Base-by-base conservation (phyloP, 2,797 vertebrate genomes). In the Botia kubotai region DNA sequence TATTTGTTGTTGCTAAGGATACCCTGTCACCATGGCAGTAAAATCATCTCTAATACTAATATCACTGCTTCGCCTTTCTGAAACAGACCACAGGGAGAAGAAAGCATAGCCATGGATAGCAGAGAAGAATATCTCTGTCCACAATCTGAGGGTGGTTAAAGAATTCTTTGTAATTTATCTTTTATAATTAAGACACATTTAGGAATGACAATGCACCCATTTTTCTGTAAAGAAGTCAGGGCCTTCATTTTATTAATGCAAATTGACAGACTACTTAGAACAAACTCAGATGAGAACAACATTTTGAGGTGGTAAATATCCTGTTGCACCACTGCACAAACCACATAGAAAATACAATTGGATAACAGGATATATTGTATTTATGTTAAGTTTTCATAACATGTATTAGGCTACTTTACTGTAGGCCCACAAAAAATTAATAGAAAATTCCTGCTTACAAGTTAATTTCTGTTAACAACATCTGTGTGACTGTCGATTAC, bases 1-100 rank as follows among this genome's bases (percentile, higher is more conserved):
- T 68, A 72, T 43, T 76, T 55, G 63, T 81, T 23, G 75, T 73
- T 33, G 48, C 85, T 82, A 85, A 77, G 79, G 71, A 86, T 43
- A 81, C 73, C 21, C 62, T 43, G 14, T 63, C 48, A 81, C 52
- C 21, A 36, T 72, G 62, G 36, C 55, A 76, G 80, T 81, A 26
- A 75, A 14, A 74, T 79, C 78, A 82, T 46, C 36, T 75, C 70
- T 76, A 69, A 69, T 82, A 65, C 29, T 80, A 72, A 73, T 69
- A 60, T 48, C 26, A 73, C 29, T 72, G 74, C 55, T 58, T 75
- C 21, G 11, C 62, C 16, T 7, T 23, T 76, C 14, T 39, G 39
- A 62, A 53, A 53, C 16, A 10, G 23, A 69, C 12, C 71, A 3
- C 6, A 72, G 55, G 53, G 48, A 73, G 19, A 75, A 26, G n/a